Conservation (phyloP, 2,797 vertebrate genomes). For the Mormyrops attenuatus region DNA sequence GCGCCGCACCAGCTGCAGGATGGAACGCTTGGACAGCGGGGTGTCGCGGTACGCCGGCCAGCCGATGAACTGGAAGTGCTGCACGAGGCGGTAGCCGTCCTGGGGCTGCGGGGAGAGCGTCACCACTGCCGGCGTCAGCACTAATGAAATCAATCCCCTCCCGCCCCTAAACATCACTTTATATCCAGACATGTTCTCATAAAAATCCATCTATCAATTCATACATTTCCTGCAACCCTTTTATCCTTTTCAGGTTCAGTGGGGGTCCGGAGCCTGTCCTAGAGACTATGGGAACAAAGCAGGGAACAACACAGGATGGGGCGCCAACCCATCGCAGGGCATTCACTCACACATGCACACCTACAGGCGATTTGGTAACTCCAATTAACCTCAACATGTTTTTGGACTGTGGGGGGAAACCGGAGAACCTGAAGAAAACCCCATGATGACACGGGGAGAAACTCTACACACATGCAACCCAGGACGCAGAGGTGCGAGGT, state of each 20-base stretch:
- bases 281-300: not conserved
- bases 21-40: conserved; percentile 88
- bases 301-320: not conserved
- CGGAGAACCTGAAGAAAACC: not conserved
- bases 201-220: not conserved
- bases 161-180: not conserved
- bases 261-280: not conserved
- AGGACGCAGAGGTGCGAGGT: not conserved
- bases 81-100: conserved; percentile 90
- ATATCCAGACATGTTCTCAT: not conserved
- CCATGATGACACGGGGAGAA: not conserved
- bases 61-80: conserved; percentile 97
- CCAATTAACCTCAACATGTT: not conserved
- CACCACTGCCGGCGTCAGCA: not conserved
- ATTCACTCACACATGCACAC: not conserved
- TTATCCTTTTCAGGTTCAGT: not conserved
- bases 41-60: conserved; percentile 96
- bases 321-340: not conserved
- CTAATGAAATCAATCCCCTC: not conserved
- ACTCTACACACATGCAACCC: not conserved
- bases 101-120: conserved; percentile 70
- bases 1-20: conserved; percentile 85
- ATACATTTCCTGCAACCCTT: not conserved
- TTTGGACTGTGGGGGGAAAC: not conserved
- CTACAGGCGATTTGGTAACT: not conserved